A percentile compares a stretch with the other conserved stretches of the same genome.
These are phyloP conservation scores for Arnoldichthys spilopterus DNA, from an alignment of 2,797 vertebrate genomes.

Conservation along the genomic window DNA sequence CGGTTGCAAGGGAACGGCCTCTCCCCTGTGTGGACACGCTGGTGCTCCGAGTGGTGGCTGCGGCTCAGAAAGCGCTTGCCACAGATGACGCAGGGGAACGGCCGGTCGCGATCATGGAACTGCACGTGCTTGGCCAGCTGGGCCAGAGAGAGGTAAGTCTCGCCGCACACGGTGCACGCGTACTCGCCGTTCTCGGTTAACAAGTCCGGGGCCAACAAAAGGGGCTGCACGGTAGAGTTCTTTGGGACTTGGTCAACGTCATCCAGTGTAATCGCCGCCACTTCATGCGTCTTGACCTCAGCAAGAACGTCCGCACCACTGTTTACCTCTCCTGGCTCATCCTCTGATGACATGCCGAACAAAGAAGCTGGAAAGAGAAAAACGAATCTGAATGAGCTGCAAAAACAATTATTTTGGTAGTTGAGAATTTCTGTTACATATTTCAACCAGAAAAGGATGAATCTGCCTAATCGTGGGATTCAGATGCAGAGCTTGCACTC, in stretches of 20 bases:
- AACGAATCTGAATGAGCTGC: no score
- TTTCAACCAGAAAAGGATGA: no score
- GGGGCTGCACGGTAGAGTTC: not conserved
- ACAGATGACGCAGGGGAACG: conserved; percentile 37
- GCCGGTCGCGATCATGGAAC: conserved; percentile 51
- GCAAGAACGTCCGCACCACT: not conserved
- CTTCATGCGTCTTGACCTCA: not conserved
- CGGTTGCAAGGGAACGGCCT: conserved; percentile 67
- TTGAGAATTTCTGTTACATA: no score
- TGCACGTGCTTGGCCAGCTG: conserved; percentile 60
- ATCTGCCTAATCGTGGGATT: no score
- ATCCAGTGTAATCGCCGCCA: not conserved
- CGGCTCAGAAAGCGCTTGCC: conserved; percentile 44
- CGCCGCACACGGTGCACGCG: conserved; percentile 56
- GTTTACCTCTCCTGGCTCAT: not conserved
- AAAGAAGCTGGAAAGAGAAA: not conserved
- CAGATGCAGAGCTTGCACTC: no score
- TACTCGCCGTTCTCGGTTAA: conserved; percentile 31
- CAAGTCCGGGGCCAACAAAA: not conserved
- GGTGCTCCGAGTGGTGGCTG: conserved; percentile 54
- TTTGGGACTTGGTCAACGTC: not conserved
- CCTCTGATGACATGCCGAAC: not conserved
- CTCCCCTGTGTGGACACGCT: conserved; percentile 4
- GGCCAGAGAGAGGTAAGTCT: conserved; percentile 17
- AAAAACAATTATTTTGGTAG: no score